Base-by-base conservation (phyloP, 2,888 invertebrate species). In the Resseliella maxima region DNA sequence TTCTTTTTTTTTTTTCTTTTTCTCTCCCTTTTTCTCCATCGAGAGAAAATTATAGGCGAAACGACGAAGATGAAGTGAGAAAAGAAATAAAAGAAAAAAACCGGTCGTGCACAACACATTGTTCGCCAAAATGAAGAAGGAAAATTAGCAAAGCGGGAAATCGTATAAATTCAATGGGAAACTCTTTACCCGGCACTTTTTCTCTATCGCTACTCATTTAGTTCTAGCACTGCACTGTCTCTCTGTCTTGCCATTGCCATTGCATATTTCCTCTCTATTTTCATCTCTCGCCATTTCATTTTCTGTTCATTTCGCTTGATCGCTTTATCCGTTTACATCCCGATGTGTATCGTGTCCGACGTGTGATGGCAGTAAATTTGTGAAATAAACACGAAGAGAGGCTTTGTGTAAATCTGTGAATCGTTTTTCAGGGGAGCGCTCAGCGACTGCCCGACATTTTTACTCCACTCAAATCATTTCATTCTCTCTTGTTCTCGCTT, bases 111-210 rank as follows among this genome's bases (percentile, higher is more conserved):
- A 8, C 41, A 41, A 2, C 46, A 50, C 46, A 50, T 50, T 50
- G 46, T 50, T 6, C 46, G 18, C 31, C 12, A 72, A 35, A 31
- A 72, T 31, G n/a, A 72, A 31, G 15, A 31, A 31, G 27, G 72
- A 31, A 72, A 12, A 72, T 72, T 31, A 31, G 31, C 31, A 72
- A 72, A 72, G 31, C 31, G 72, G 72, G 72, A 72, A 72, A 72
- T 72, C 31, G 72, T 31, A 31, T 31, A 72, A 72, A 72, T 72
- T 72, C 72, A 72, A 72, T 72, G 72, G 72, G 15, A 27, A 72
- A 72, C 72, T 72, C 72, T 72, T 72, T 31, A 31, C 2, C 31
- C 72, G 35, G 12, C 10, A 72, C 3, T 15, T 31, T 0, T 0
- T 31, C 2, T 72, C 15, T 72, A 2, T 59, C 27, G 2, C 59